These are phyloP conservation scores for Salpingus planirostris DNA, from an alignment of 2,888 invertebrate species.

Conservation along the genomic window DNA sequence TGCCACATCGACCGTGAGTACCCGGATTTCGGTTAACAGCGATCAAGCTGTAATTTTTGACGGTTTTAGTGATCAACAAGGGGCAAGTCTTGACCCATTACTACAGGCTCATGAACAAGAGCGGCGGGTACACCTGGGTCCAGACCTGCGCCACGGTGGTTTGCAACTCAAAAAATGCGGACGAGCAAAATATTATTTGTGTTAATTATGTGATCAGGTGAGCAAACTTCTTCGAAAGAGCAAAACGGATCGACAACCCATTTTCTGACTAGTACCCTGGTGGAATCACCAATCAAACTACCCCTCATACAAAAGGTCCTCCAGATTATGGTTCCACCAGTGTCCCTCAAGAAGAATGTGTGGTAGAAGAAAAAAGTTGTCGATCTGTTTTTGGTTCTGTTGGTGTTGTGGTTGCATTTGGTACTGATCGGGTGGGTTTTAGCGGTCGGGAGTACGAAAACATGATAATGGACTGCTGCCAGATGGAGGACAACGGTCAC, in stretches of 20 bases:
- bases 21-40: slow-evolving; percentile 5
- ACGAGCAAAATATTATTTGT: slow-evolving; percentile 95
- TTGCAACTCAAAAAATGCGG: slow-evolving; percentile 90
- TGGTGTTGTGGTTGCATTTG: no score
- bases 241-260: no score
- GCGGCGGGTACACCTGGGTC: slow-evolving; percentile 93
- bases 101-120: slow-evolving; percentile 92
- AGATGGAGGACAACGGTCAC: slow-evolving; percentile 74
- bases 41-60: slow-evolving; percentile 5
- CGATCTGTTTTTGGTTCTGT: no score
- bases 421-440: no score
- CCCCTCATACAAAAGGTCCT: no score
- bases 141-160: slow-evolving; percentile 96
- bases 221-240: no score
- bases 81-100: slow-evolving; percentile 95
- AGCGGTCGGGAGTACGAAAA: slow-evolving; percentile 85
- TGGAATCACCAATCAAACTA: no score
- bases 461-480: slow-evolving; percentile 89
- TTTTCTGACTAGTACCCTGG: no score
- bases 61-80: slow-evolving; percentile 80
- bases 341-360: no score
- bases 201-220: slow-evolving; percentile 96
- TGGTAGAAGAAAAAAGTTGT: no score
- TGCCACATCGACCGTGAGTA: slow-evolving; percentile 93
- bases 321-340: no score